A percentile compares a stretch with the other conserved stretches of the same genome.
Conservation (phyloP, 2,797 vertebrate genomes). For the Rhynchotus rufescens region DNA sequence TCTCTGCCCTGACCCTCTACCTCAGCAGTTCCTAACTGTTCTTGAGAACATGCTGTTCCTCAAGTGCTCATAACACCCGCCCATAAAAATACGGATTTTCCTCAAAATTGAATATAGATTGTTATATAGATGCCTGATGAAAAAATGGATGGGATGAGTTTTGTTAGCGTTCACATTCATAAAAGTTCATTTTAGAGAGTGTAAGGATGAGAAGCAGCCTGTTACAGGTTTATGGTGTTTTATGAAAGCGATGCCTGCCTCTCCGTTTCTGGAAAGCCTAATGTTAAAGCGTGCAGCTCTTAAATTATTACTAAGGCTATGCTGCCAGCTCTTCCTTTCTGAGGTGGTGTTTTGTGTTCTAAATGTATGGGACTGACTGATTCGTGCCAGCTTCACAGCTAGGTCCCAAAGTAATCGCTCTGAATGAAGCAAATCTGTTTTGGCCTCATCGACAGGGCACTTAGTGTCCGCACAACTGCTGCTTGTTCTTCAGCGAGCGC, state of each 20-base stretch:
- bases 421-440: constrained; percentile 40
- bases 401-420: constrained; percentile 32
- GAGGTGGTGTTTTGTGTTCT: constrained; percentile 15
- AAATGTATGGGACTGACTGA: constrained; percentile 35
- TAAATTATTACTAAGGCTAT: neutral
- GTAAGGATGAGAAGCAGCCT: neutral
- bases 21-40: neutral
- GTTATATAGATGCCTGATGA: neutral
- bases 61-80: neutral
- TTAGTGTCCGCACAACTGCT: constrained; percentile 45
- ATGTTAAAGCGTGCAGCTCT: constrained; percentile 9
- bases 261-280: constrained; percentile 6
- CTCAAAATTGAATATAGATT: neutral
- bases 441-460: constrained; percentile 18
- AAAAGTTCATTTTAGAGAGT: neutral
- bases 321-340: neutral
- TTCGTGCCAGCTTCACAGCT: constrained; percentile 30
- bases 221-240: neutral
- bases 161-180: neutral
- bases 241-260: neutral
- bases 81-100: neutral
- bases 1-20: neutral
- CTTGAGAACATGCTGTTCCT: neutral
- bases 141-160: neutral
- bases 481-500: constrained; percentile 55